A percentile compares a stretch with the other conserved stretches of the same genome.
phyloP scores from a whole-genome alignment of 2,797 vertebrate genomes.

The Hydrolagus colliei region DNA sequence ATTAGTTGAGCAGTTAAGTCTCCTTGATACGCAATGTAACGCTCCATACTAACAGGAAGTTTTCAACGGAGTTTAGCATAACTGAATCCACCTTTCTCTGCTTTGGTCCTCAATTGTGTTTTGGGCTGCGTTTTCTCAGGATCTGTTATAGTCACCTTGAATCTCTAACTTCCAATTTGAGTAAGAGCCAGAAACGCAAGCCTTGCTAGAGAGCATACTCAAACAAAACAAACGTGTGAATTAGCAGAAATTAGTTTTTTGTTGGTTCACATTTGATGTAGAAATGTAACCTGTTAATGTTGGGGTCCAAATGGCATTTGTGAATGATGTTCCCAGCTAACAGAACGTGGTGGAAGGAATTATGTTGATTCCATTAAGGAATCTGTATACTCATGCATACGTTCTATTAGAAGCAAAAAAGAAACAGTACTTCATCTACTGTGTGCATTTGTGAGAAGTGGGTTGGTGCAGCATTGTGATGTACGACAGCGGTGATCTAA shows the following conservation, averaged over 20 bases:
- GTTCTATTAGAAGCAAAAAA: conserved; percentile 72
- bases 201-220: conserved; percentile 25
- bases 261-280: conserved; percentile 13
- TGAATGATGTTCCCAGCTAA: conserved; percentile 56
- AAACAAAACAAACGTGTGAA: conserved; percentile 23
- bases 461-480: conserved; percentile 55
- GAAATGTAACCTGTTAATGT: conserved; percentile 49
- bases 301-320: conserved; percentile 51
- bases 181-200: conserved; percentile 31
- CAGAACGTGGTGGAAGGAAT: conserved; percentile 76
- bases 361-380: conserved; percentile 89
- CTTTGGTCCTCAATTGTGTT: conserved; percentile 18
- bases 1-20: conserved; percentile 40
- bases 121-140: conserved; percentile 32
- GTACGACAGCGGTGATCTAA: conserved; percentile 53
- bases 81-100: conserved; percentile 27
- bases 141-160: conserved; percentile 28
- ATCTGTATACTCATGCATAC: conserved; percentile 76
- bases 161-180: conserved; percentile 31
- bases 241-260: conserved; percentile 15
- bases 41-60: conserved; percentile 25
- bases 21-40: conserved; percentile 47
- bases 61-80: conserved; percentile 24
- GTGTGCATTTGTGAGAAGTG: conserved; percentile 53
- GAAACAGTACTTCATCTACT: conserved; percentile 71